Evolutionary conservation across 23 tunicate genomes (phyloP).

Genomic region (Phallusia fumigata): DNA sequence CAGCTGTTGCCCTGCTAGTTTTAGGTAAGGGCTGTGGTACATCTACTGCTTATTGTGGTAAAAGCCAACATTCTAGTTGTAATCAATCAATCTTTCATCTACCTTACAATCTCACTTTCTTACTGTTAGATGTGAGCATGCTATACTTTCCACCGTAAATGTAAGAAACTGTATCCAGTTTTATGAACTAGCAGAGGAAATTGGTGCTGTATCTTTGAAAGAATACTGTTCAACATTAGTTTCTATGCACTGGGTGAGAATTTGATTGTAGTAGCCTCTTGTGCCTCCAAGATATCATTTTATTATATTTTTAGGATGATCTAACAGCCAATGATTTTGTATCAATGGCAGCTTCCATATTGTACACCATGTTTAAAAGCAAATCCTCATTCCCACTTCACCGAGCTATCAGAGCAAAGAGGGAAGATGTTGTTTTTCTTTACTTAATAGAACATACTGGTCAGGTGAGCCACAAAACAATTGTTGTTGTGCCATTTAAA

Average conservation of each 20-base stretch:
- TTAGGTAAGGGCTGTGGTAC: too few species aligned
- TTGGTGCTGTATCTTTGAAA: slow-evolving; percentile 43
- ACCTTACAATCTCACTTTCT: too few species aligned
- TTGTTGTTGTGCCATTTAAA: too few species aligned
- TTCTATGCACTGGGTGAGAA: slow-evolving; percentile 66
- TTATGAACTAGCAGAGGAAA: slow-evolving; percentile 68
- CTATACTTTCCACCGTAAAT: slow-evolving; percentile 42
- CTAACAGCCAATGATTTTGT: slow-evolving; percentile 61
- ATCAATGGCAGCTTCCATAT: slow-evolving; percentile 57
- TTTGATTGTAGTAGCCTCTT: not conserved
- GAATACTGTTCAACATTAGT: slow-evolving; percentile 63
- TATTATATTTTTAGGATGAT: slow-evolving; percentile 30
- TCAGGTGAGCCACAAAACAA: slow-evolving; percentile 12
- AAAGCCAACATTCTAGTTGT: too few species aligned
- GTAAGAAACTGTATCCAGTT: slow-evolving; percentile 59
- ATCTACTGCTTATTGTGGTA: too few species aligned
- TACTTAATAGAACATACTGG: slow-evolving; percentile 50
- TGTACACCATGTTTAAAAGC: slow-evolving; percentile 73
- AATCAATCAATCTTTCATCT: too few species aligned
- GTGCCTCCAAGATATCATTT: not conserved
- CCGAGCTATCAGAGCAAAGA: slow-evolving; percentile 58
- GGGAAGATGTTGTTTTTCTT: slow-evolving; percentile 79
- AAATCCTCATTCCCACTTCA: slow-evolving; percentile 69
- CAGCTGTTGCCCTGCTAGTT: too few species aligned
- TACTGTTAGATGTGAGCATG: slow-evolving; percentile 52